Evolutionary conservation across 2,888 invertebrate genomes (phyloP).

Genomic region (Heliconius charithonia): DNA sequence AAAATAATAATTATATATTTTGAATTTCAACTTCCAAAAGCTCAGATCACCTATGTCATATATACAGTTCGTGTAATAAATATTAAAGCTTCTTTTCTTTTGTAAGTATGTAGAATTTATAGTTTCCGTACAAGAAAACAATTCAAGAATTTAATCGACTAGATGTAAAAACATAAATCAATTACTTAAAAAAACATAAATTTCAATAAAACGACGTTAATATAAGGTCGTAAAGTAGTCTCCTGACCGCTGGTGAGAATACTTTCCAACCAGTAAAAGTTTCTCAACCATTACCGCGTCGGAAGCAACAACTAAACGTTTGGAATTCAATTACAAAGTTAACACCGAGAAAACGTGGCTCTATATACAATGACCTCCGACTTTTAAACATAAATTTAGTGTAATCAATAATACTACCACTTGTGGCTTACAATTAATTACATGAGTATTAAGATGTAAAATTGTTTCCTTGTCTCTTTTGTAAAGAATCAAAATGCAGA

Average conservation of each 20-base stretch:
- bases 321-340: slow-evolving; percentile 63
- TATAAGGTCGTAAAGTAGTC: slow-evolving; percentile 1
- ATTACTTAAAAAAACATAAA: slow-evolving; percentile 1
- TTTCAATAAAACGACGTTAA: slow-evolving; percentile 25
- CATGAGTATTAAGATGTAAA: too few relatives aligned
- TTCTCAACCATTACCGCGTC: slow-evolving; percentile 52
- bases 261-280: slow-evolving; percentile 54
- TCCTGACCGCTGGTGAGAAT: slow-evolving; percentile 41
- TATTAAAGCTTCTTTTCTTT: too few relatives aligned
- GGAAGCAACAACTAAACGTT: slow-evolving; percentile 54
- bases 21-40: too few relatives aligned
- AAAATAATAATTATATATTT: too few relatives aligned
- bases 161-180: neutral
- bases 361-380: neutral
- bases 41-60: too few relatives aligned
- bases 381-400: neutral
- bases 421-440: too few relatives aligned
- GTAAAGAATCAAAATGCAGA: too few relatives aligned
- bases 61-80: too few relatives aligned
- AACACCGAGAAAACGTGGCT: slow-evolving; percentile 33
- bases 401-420: neutral
- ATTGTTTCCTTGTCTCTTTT: too few relatives aligned
- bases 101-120: too few relatives aligned
- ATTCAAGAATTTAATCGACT: neutral
- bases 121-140: neutral